phyloP scores from a whole-genome alignment of 2,888 invertebrate species.

The Ethmia dodecea region DNA sequence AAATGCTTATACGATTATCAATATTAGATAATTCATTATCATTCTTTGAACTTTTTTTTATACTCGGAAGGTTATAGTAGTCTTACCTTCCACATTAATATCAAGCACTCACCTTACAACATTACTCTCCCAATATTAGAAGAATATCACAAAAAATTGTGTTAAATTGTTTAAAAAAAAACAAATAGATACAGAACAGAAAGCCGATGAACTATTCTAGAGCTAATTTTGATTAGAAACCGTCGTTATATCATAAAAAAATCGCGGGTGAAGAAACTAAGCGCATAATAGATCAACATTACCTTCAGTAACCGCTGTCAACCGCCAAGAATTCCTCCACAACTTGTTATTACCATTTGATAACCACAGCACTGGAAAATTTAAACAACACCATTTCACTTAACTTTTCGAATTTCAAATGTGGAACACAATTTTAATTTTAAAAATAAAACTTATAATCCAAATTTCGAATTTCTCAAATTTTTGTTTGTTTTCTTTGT shows the following conservation, averaged over 20 bases:
- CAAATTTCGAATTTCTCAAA: conserved; percentile 4
- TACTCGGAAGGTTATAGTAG: too few species aligned
- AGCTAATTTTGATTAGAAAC: conserved; percentile 1
- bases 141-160: too few species aligned
- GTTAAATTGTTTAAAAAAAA: too few species aligned
- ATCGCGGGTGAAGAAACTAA: conserved; percentile 20
- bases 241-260: conserved; percentile 14
- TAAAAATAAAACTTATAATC: not conserved
- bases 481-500: conserved; percentile 3
- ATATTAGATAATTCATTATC: too few species aligned
- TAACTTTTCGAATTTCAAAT: not conserved
- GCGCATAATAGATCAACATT: conserved; percentile 7
- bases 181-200: too few species aligned
- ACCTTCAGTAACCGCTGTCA: conserved; percentile 11
- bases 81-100: too few species aligned
- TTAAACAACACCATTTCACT: conserved; percentile 11
- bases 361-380: conserved; percentile 13
- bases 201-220: too few species aligned
- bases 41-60: too few species aligned
- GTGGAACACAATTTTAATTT: not conserved
- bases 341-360: conserved; percentile 7
- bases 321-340: conserved; percentile 14
- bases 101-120: too few species aligned
- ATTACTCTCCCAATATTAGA: too few species aligned
- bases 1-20: too few species aligned